Evolutionary conservation across 1,140 invertebrate species (phyloP).

Genomic region (Neodiprion lecontei): DNA sequence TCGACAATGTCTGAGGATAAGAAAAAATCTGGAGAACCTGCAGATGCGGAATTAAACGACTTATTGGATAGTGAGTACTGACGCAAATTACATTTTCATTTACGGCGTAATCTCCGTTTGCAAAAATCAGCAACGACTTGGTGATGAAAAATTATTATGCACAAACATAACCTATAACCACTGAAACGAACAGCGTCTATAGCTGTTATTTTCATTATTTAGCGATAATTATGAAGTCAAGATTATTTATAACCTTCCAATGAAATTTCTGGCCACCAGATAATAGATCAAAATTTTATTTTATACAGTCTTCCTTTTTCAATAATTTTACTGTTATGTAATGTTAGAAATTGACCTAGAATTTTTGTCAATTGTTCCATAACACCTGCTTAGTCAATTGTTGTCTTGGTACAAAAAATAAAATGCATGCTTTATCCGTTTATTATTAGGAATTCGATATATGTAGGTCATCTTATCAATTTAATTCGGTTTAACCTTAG

Average conservation of each 20-base stretch:
- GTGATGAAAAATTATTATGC: neutral
- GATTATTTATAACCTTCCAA: no score
- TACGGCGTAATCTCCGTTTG: neutral
- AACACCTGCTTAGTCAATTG: neutral
- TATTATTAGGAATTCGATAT: no score
- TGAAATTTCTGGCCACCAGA: no score
- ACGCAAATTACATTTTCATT: neutral
- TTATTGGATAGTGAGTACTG: slow-evolving; percentile 58
- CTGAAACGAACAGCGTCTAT: no score
- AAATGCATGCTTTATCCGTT: no score
- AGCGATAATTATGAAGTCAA: no score
- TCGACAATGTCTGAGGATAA: slow-evolving; percentile 48
- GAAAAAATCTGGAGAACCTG: slow-evolving; percentile 35
- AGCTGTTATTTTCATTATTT: no score
- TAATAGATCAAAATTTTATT: neutral
- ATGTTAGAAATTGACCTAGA: neutral
- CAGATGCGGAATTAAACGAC: slow-evolving; percentile 57
- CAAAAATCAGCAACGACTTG: neutral
- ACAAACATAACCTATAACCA: no score
- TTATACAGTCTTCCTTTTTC: neutral
- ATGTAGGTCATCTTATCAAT: no score
- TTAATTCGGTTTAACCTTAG: neutral
- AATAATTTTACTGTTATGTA: neutral
- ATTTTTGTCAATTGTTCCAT: neutral
- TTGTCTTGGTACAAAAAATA: no score